A percentile compares a stretch with the other conserved stretches of the same genome.
Evolutionary conservation across 1,140 invertebrate species (phyloP).

Genomic region (Drosophila suzukii): DNA sequence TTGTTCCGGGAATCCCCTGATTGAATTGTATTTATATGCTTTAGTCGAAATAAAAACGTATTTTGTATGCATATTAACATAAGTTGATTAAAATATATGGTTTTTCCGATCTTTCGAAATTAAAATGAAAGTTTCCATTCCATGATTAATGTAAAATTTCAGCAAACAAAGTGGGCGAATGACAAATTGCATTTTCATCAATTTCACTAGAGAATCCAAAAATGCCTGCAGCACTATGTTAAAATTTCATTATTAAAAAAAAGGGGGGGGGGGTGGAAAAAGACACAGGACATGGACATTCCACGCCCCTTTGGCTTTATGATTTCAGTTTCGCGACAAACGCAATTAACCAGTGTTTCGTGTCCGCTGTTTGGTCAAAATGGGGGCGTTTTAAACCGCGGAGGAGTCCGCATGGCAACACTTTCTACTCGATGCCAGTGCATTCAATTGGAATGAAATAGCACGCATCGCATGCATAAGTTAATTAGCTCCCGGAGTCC

Average conservation of each 20-base stretch:
- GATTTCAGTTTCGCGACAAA: background rate
- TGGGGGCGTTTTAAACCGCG: background rate
- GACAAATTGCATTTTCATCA: background rate
- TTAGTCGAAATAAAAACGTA: background rate
- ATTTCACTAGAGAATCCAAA: background rate
- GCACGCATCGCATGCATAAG: slow-evolving; percentile 6
- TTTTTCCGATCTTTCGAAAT: background rate
- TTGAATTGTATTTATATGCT: too few species aligned
- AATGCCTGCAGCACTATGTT: background rate
- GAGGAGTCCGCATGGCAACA: slow-evolving; percentile 8
- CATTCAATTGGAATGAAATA: slow-evolving; percentile 6
- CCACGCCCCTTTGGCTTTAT: background rate
- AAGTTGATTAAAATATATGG: background rate
- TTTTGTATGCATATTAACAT: background rate
- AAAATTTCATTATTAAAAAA: background rate
- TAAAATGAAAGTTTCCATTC: background rate
- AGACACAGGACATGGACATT: background rate
- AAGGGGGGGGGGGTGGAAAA: too few species aligned
- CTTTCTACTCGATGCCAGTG: too few species aligned
- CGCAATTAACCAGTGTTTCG: background rate
- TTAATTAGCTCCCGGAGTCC: slow-evolving; percentile 16
- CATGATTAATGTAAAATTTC: background rate
- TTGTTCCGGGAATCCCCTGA: background rate
- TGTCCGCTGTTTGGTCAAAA: background rate
- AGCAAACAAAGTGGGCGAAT: background rate